Evolutionary conservation across 1,140 invertebrate species (phyloP), one percentile per base, ranked within the genome.

Genomic region (Charaxes varanes): DNA sequence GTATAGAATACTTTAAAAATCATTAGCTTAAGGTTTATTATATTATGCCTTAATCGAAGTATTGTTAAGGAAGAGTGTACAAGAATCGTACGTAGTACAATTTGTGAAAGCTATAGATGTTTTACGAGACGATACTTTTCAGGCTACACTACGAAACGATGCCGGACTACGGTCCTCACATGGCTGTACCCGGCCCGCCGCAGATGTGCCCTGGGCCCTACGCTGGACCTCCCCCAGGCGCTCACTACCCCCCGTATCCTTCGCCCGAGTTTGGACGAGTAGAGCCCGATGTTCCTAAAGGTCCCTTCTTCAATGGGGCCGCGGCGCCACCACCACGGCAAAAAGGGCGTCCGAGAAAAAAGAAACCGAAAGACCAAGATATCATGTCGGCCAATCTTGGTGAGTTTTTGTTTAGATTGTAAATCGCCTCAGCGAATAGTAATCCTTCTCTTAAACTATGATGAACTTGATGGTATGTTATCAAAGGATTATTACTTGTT

Each of bases 311-410:
- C 52, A 86, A 88, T 23, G 65, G 85, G 49, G 71, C 82, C 27
- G 54, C 81, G 0, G 73, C 81, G n/a, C 80, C 84, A n/a, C 86
- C 91, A 18, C 91, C 92, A 0, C 86, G 93, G 55, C 95, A 97
- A 74, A 97, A 98, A 86, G 95, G 95, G 1, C 85, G 96, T 44
- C 95, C 95, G 0, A 88, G 95, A 70, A 97, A 97, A 81, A 87
- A 95, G 86, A 97, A 95, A 80, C 92, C 93, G 24, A 94, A 94
- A 86, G 93, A 94, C 65, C 87, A 94, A 35, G 93, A 94, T 62
- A 86, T 90, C 19, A 92, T 94, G 90, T 92, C 92, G 11, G 91
- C 92, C 14, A 94, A 90, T 82, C 88, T 94, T 73, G 92, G 92
- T 93, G 79, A 90, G 90, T 86, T 8, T 31, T 2, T 1, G n/a